Base-by-base conservation (phyloP, 2,888 invertebrate genomes). In the Notocelia uddmanniana region DNA sequence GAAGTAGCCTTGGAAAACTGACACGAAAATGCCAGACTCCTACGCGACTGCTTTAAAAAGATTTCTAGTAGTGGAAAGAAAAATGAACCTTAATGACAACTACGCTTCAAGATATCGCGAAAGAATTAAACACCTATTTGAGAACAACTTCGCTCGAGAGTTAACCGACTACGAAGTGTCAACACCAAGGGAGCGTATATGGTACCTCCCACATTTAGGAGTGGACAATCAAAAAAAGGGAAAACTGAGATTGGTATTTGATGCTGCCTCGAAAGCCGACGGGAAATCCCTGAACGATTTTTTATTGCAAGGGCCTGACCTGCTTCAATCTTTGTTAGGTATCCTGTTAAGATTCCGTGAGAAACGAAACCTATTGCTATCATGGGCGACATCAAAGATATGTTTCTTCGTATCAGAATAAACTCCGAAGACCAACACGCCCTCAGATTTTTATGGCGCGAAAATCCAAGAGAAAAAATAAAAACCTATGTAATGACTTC, bases 321-420 rank as follows among this genome's bases (percentile, higher is more conserved):
- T 79, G 11, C 63, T 80, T 3, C 23, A 10, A 10, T 78, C 85
- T 11, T 71, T 89, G 52, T 68, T 81, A 0, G 83, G 83, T 3
- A 82, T 88, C 1, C 57, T 89, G 57, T 77, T 83, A 71, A 79
- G 83, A 1, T 89, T 89, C 68, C 69, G 87, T 50, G 79, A 83
- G n/a, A n/a, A n/a, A n/a, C n/a, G 74, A 73, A 80, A n/a, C 75
- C 68, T 41, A 73, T 85, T 5, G 88, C 81, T 3, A 75, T 88
- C 1, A 77, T 68, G 18, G 84, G 76, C 0, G 81, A 83, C 70
- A 78, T 15, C n/a, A n/a, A n/a, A n/a, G n/a, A n/a, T n/a, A n/a
- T n/a, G n/a, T n/a, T n/a, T n/a, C n/a, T n/a, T n/a, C 77, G 67
- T 69, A 73, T 82, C 0, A 72, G 76, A 31, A 80, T 85, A 21